A percentile compares a stretch with the other conserved stretches of the same genome.
Evolutionary conservation across 2,888 invertebrate species (phyloP).

Genomic region (Heliconius ismenius): DNA sequence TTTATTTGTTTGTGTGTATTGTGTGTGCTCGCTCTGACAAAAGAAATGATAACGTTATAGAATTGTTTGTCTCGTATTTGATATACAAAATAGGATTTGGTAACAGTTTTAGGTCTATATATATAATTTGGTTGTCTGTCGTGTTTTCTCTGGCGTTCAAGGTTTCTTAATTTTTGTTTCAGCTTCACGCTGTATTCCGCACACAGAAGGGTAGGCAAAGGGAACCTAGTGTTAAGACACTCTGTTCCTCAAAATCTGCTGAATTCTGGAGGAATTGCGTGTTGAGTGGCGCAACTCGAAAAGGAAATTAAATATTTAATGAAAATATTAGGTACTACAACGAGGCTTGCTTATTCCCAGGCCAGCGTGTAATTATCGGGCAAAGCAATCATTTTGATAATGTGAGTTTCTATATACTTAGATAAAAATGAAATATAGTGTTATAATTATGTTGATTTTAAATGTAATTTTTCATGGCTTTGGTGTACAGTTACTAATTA

Average conservation of each 20-base stretch:
- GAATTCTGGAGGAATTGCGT: too few relatives aligned
- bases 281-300: too few relatives aligned
- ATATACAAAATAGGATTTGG: slow-evolving; percentile 5
- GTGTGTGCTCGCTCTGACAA: slow-evolving; percentile 38
- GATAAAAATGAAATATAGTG: not conserved
- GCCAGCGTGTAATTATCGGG: not conserved
- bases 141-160: too few relatives aligned
- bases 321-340: too few relatives aligned
- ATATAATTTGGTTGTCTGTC: too few relatives aligned
- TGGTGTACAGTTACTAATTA: not conserved
- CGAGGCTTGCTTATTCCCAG: too few relatives aligned
- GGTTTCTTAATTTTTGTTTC: too few relatives aligned
- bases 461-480: not conserved
- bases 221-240: too few relatives aligned
- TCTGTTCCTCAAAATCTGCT: too few relatives aligned
- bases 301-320: too few relatives aligned
- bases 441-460: not conserved
- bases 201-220: too few relatives aligned
- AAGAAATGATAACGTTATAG: slow-evolving; percentile 36
- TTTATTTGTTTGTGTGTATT: slow-evolving; percentile 41
- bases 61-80: slow-evolving; percentile 26
- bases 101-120: not conserved
- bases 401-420: not conserved
- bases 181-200: too few relatives aligned
- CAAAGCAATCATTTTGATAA: not conserved